Evolutionary conservation across 2,797 vertebrate species (phyloP), one percentile per base, ranked within the genome.

Genomic region (Neomorphus geoffroyi): DNA sequence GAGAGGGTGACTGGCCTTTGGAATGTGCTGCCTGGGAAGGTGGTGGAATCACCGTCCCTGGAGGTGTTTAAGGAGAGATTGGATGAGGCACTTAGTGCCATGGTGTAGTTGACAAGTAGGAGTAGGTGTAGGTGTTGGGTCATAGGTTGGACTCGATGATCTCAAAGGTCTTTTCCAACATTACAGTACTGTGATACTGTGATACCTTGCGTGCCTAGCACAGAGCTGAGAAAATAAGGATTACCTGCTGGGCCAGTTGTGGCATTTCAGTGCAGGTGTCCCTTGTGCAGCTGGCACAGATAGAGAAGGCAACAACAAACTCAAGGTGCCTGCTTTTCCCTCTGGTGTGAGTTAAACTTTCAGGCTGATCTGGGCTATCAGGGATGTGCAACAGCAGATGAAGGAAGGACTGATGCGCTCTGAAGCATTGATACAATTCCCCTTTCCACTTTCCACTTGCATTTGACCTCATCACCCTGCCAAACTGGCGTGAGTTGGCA

Each of bases 231-330:
- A 86, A 83, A 64, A 50, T 6, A 30, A 32, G 4, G 8, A 61
- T 45, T 43, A 60, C 46, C 35, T 78, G 2, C 23, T 82, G 45
- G 12, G 32, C 51, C 37, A 61, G 0, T 67, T 43, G 26, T 0
- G 2, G 17, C 2, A 0, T 74, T 35, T 58, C 41, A 70, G 53
- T 0, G 0, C 48, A 23, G 51, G 14, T 69, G 48, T 46, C 30
- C 24, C 51, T 26, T 4, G 11, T 43, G 46, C 21, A 39, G 21
- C 27, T 78, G 57, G 23, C 43, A 41, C 54, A 16, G 15, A 13
- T 27, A 18, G 62, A 86, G 46, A 75, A 75, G 32, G 30, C n/a
- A 75, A 32, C 30, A 28, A 6, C 0, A 0, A 64, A 37, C 41
- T 62, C 30, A 15, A 66, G 5, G 15, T 64, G 45, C 22, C 18